These are phyloP conservation scores for Holacanthella duospinosa DNA, from an alignment of 2,888 invertebrate species.

Conservation along the genomic window DNA sequence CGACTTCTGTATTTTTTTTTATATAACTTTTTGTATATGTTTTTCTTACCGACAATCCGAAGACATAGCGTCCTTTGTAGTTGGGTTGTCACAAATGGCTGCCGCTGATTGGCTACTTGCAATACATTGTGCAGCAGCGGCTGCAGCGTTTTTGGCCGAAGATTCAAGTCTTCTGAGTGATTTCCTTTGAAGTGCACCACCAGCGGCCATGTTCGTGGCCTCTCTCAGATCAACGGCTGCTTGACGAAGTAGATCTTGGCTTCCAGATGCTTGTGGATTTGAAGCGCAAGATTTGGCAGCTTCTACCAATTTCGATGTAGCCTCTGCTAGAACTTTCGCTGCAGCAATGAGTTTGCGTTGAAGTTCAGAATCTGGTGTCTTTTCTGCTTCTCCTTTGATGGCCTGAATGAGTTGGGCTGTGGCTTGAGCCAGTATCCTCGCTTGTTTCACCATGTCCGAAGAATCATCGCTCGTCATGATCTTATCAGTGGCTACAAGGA, in stretches of 20 bases:
- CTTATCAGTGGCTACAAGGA: constrained; percentile 69
- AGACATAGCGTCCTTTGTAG: constrained; percentile 35
- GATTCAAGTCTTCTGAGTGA: constrained; percentile 43
- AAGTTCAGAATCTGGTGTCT: constrained; percentile 72
- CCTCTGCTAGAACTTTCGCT: constrained; percentile 80
- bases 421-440: constrained; percentile 80
- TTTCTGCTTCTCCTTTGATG: constrained; percentile 89
- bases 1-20: neutral
- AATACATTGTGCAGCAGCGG: constrained; percentile 81
- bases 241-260: constrained; percentile 69
- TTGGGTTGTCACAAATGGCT: constrained; percentile 45
- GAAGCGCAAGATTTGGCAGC: constrained; percentile 87
- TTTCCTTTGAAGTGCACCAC: constrained; percentile 36
- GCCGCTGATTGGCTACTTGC: constrained; percentile 75
- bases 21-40: neutral
- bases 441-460: constrained; percentile 88
- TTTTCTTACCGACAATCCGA: constrained; percentile 27
- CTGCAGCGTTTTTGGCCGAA: constrained; percentile 73
- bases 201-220: constrained; percentile 35
- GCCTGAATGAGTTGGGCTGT: constrained; percentile 87
- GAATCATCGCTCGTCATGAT: constrained; percentile 76
- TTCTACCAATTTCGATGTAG: constrained; percentile 93
- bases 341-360: constrained; percentile 84
- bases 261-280: constrained; percentile 61
- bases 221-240: constrained; percentile 84